These are phyloP conservation scores for Sander vitreus DNA, from an alignment of 2,113 vertebrate genomes.

Conservation along the genomic window DNA sequence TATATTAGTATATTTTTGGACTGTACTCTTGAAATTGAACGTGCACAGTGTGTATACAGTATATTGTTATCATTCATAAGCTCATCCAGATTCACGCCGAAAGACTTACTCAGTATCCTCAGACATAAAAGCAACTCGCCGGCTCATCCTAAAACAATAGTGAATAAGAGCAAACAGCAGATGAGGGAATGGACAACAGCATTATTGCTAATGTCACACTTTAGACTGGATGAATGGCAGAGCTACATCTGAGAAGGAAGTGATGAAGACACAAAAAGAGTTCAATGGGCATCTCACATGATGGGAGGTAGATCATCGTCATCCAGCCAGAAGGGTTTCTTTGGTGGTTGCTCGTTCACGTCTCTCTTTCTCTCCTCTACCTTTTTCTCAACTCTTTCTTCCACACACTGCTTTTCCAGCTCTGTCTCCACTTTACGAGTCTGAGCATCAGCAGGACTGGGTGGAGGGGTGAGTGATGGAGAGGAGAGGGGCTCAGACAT, in stretches of 20 bases:
- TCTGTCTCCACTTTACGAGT: constrained; percentile 54
- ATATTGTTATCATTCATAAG: constrained; percentile 62
- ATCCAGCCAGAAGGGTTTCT: constrained; percentile 81
- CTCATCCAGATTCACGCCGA: constrained; percentile 80
- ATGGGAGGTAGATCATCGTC: constrained; percentile 83
- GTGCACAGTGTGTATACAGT: constrained; percentile 27
- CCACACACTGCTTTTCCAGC: constrained; percentile 28
- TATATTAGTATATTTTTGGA: background rate
- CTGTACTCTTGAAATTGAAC: constrained; percentile 4
- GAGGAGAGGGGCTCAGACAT: constrained; percentile 70
- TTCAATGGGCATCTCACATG: constrained; percentile 82
- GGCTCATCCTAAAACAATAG: constrained; percentile 93
- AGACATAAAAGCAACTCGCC: constrained; percentile 92
- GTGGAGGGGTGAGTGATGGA: constrained; percentile 63
- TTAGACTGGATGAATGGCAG: background rate
- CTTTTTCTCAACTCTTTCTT: constrained; percentile 60
- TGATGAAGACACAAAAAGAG: constrained; percentile 38
- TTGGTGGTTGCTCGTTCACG: constrained; percentile 64
- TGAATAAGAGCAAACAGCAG: constrained; percentile 52
- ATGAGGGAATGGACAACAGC: constrained; percentile 1
- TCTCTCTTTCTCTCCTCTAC: constrained; percentile 48
- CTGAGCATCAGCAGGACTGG: constrained; percentile 76
- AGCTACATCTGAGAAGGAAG: constrained; percentile 5
- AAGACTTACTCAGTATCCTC: constrained; percentile 97
- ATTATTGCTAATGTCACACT: constrained; percentile 1